Evolutionary conservation across 2,888 invertebrate species (phyloP), one percentile per base, ranked within the genome.

Genomic region (Lucinisca nassula): DNA sequence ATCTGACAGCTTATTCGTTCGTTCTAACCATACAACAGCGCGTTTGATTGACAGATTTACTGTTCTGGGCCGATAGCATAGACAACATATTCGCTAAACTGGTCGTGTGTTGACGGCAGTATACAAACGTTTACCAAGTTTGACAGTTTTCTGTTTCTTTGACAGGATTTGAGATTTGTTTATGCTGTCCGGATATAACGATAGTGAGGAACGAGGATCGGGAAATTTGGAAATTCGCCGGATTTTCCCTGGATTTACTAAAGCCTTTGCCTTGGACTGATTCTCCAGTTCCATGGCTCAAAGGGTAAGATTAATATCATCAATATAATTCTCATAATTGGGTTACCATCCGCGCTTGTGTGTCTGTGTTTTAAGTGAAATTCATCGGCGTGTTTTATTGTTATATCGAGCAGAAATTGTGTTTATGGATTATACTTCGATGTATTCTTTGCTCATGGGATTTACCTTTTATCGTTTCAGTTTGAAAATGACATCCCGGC

Each of bases 91-190:
- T 93, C 91, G 93, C 93, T 94, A 93, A 93, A 95, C 92, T 93
- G 89, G 92, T 92, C 86, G 86, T 88, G 94, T 94, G 94, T 93
- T 94, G 94, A 94, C 93, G 94, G 93, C 91, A 76, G 92, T 87
- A 88, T 85, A 79, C 87, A 93, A 93, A 92, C 93, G 92, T 93
- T 92, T 93, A 94, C 92, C 88, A 92, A 90, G 92, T 93, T 94
- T 95, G 95, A 95, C 95, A 95, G 94, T 95, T 93, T 93, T 92
- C 90, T 91, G 91, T 93, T 92, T 93, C 93, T 93, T 92, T 94
- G 94, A 95, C 94, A 94, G 94, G 93, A 83, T 87, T 90, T 81
- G 84, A 89, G 93, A 93, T 94, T 93, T 94, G 95, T 94, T 94
- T 94, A 93, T 93, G 93, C 94, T 91, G 90, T 85, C 80, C 85